These are phyloP conservation scores for Pundamilia nyererei DNA, from an alignment of 2,113 vertebrate genomes.

Conservation along the genomic window DNA sequence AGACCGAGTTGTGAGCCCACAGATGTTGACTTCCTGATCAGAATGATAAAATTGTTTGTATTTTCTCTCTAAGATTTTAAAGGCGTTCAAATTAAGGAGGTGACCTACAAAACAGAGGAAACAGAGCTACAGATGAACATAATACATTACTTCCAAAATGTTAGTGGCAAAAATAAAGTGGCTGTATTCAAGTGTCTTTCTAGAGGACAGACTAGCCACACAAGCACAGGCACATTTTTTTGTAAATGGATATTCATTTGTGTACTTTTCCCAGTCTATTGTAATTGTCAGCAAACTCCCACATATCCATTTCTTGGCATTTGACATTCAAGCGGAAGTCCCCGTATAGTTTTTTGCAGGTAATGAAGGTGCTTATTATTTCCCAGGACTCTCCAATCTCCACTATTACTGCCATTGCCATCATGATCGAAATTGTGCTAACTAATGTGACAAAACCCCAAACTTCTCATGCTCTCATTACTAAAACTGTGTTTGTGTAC, in stretches of 20 bases:
- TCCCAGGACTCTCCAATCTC: background rate
- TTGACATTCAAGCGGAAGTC: background rate
- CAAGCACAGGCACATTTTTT: background rate
- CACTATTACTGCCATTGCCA: background rate
- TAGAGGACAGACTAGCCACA: background rate
- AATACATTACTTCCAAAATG: background rate
- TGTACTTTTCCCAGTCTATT: background rate
- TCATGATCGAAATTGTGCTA: background rate
- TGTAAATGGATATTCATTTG: background rate
- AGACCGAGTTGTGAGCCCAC: background rate
- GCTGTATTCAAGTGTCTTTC: background rate
- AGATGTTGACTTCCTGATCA: background rate
- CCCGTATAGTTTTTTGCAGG: background rate
- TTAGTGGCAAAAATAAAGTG: background rate
- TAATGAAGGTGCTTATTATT: constrained; percentile 41
- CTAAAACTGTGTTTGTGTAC: background rate
- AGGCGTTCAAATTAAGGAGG: background rate
- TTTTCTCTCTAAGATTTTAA: background rate
- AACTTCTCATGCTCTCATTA: constrained; percentile 15
- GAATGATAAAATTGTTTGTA: background rate
- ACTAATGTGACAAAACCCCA: background rate
- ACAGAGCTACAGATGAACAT: background rate
- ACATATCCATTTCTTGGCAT: constrained; percentile 18
- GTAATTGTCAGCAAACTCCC: background rate
- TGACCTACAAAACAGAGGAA: background rate